These are phyloP conservation scores for Pandemis corylana DNA, from an alignment of 2,888 invertebrate genomes.

Conservation along the genomic window DNA sequence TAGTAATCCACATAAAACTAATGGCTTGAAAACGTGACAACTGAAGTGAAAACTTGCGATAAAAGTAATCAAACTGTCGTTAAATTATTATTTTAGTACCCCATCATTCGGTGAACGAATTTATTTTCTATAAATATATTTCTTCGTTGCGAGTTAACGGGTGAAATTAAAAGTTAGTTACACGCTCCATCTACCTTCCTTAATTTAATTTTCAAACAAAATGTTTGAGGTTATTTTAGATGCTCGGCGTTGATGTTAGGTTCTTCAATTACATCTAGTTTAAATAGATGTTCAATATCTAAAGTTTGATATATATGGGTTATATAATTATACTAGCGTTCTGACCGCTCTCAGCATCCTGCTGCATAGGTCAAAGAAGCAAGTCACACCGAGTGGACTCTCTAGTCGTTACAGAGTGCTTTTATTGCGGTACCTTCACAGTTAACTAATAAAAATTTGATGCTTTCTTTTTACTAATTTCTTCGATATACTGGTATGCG, in stretches of 20 bases:
- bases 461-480: too few species aligned
- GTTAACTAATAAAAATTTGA: too few species aligned
- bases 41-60: slow-evolving; percentile 81
- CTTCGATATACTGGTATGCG: too few species aligned
- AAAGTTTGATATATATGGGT: background rate
- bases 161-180: slow-evolving; percentile 28
- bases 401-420: too few species aligned
- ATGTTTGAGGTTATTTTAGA: background rate
- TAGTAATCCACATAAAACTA: slow-evolving; percentile 83
- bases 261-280: too few species aligned
- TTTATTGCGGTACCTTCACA: too few species aligned
- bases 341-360: too few species aligned
- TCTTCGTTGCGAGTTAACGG: slow-evolving; percentile 35
- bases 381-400: too few species aligned
- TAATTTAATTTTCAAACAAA: slow-evolving; percentile 14
- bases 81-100: slow-evolving; percentile 78
- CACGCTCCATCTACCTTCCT: slow-evolving; percentile 7
- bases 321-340: too few species aligned
- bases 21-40: slow-evolving; percentile 81
- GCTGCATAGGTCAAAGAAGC: too few species aligned
- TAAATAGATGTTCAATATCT: background rate
- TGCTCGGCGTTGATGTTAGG: background rate
- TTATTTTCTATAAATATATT: slow-evolving; percentile 50
- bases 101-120: slow-evolving; percentile 63
- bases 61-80: slow-evolving; percentile 84